A percentile compares a stretch with the other conserved stretches of the same genome.
phyloP scores from a whole-genome alignment of 2,113 vertebrate genomes.

The Pelusios castaneus region DNA sequence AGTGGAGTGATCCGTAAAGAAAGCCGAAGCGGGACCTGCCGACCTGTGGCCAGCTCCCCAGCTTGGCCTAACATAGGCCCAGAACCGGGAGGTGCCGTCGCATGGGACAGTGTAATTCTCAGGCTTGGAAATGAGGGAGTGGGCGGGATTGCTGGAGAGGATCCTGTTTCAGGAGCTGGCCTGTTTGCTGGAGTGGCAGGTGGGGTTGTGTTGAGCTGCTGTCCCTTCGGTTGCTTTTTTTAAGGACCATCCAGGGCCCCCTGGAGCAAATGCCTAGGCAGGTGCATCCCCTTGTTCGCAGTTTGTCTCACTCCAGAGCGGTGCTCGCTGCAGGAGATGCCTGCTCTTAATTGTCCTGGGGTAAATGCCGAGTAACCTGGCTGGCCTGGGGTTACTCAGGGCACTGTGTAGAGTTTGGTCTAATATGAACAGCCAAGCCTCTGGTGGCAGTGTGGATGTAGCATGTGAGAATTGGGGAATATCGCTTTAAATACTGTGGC shows the following conservation, averaged over 20 bases:
- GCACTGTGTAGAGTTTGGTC: background rate
- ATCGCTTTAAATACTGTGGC: background rate
- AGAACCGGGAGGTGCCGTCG: background rate
- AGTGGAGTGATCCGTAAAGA: background rate
- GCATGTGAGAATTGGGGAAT: background rate
- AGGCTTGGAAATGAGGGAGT: background rate
- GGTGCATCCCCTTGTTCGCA: background rate
- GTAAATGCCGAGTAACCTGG: background rate
- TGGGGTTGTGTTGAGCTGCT: background rate
- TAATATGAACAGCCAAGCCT: background rate
- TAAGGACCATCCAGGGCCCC: fast-evolving
- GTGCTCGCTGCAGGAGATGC: fast-evolving
- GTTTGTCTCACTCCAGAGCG: background rate
- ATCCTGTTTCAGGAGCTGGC: background rate
- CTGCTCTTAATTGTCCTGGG: slow-evolving; percentile 30
- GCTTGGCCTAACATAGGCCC: background rate
- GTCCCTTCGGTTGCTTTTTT: background rate
- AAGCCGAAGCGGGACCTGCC: background rate
- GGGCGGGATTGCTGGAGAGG: background rate
- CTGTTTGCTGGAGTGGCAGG: fast-evolving
- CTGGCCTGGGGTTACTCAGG: background rate
- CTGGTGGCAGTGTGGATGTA: background rate
- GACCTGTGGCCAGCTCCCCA: background rate
- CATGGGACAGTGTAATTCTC: background rate
- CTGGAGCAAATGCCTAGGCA: background rate